Conservation (phyloP, 1,140 invertebrate species). For the Portunus trituberculatus region DNA sequence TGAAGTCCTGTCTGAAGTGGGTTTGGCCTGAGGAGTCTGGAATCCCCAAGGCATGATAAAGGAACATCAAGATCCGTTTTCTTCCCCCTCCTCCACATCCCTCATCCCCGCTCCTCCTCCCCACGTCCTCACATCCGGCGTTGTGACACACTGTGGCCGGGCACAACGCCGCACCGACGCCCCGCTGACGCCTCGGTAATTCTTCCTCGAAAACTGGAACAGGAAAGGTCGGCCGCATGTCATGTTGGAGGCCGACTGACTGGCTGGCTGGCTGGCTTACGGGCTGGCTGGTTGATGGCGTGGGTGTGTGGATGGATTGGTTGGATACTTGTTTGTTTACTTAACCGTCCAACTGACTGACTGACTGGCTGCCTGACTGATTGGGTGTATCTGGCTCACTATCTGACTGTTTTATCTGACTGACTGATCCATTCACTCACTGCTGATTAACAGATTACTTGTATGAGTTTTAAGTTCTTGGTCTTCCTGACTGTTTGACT, state of each 20-base stretch:
- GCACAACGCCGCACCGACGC: not conserved
- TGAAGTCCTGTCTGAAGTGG: not conserved
- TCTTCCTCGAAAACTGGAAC: not conserved
- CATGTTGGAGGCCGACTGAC: not conserved
- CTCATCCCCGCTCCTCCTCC: not conserved
- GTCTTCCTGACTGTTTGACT: too few species aligned
- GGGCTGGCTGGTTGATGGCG: not conserved
- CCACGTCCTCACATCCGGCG: not conserved
- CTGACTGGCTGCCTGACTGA: too few species aligned
- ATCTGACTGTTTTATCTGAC: too few species aligned
- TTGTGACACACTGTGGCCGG: not conserved
- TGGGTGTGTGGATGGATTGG: too few species aligned
- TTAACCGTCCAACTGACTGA: too few species aligned
- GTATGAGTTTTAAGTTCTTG: too few species aligned
- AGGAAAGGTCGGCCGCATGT: not conserved
- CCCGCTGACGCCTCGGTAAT: not conserved
- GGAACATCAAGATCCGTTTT: conserved; percentile 10
- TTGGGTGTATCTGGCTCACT: too few species aligned
- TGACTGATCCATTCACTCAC: too few species aligned
- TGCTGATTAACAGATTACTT: too few species aligned
- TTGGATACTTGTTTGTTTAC: too few species aligned
- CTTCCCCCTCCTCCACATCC: not conserved
- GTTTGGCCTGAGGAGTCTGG: not conserved
- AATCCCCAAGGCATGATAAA: conserved; percentile 4
- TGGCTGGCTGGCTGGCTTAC: not conserved